Conservation (phyloP, 2,797 vertebrate species). For the Taenioides sp. region DNA sequence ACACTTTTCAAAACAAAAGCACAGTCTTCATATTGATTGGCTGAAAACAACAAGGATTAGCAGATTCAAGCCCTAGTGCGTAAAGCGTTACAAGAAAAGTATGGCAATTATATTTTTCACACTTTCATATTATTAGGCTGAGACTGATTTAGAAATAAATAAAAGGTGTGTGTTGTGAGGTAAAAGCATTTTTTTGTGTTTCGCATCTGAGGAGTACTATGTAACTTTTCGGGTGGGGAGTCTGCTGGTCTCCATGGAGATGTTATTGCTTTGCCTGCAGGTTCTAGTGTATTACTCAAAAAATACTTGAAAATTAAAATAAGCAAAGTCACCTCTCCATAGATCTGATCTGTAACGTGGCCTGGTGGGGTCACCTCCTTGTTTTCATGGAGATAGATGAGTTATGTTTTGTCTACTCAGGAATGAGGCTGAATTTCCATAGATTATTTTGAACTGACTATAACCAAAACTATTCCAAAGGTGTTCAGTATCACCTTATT, state of each 20-base stretch:
- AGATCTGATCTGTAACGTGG: too few relatives aligned
- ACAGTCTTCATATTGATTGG: constrained; percentile 3
- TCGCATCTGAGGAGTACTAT: too few relatives aligned
- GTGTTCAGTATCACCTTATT: too few relatives aligned
- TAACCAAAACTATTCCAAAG: not conserved
- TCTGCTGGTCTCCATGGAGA: too few relatives aligned
- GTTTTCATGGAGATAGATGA: too few relatives aligned
- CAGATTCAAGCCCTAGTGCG: constrained; percentile 17
- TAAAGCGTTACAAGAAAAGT: not conserved
- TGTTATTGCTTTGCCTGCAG: not conserved
- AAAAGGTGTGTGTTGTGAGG: not conserved
- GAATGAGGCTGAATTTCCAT: too few relatives aligned
- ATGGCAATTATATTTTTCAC: not conserved
- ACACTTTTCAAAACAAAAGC: not conserved
- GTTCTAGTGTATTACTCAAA: not conserved
- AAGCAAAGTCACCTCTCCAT: too few relatives aligned
- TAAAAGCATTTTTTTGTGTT: not conserved
- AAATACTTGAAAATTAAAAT: not conserved
- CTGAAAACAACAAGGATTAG: constrained; percentile 14
- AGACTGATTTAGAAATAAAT: not conserved
- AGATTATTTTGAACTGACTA: not conserved
- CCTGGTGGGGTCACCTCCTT: too few relatives aligned
- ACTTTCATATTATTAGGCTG: not conserved
- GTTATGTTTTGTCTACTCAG: not conserved
- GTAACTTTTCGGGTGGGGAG: too few relatives aligned